A percentile compares a stretch with the other conserved stretches of the same genome.
phyloP scores from a whole-genome alignment of 2,113 vertebrate species.

The Lathamus discolor region DNA sequence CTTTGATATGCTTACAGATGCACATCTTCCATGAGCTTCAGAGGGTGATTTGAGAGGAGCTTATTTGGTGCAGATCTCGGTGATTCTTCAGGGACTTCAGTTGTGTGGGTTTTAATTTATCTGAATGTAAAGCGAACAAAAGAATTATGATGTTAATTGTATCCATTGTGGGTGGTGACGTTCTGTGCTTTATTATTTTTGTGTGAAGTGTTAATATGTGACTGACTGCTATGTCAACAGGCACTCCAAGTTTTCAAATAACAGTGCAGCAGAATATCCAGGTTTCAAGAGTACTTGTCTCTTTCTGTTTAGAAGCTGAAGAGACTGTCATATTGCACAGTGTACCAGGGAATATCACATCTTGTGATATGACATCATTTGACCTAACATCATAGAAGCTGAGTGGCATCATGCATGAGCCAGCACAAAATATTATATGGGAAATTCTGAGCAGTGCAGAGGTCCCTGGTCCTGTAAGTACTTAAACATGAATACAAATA shows the following conservation, averaged over 20 bases:
- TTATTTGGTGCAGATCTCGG: neutral
- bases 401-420: neutral
- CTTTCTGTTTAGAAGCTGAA: constrained; percentile 1
- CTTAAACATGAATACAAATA: neutral
- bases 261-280: neutral
- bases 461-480: neutral
- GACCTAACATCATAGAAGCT: neutral
- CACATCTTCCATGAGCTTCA: neutral
- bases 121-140: neutral
- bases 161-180: neutral
- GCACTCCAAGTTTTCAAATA: neutral
- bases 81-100: neutral
- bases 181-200: neutral
- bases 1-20: neutral
- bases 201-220: neutral
- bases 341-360: neutral
- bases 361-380: neutral
- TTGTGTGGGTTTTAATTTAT: neutral
- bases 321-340: neutral
- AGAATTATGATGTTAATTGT: neutral
- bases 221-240: neutral
- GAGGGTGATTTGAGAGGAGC: neutral
- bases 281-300: neutral
- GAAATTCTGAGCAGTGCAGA: neutral
- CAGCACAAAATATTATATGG: neutral